These are phyloP conservation scores for Oxyscelio sp. DNA, from an alignment of 2,888 invertebrate genomes.

Conservation along the genomic window DNA sequence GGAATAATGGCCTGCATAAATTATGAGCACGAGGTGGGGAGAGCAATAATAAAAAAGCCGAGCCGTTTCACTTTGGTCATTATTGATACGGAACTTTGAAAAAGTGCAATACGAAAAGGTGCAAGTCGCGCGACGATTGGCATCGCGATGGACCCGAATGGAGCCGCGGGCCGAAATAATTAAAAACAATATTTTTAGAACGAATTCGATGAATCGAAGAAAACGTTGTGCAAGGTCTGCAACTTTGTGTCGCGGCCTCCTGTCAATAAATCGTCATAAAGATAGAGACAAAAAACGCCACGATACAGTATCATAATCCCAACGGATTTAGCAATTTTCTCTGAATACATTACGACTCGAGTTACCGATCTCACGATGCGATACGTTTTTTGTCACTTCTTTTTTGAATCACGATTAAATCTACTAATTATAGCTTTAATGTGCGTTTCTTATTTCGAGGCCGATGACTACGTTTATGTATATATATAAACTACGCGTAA, in stretches of 20 bases:
- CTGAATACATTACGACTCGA: conserved; percentile 53
- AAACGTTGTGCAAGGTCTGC: conserved; percentile 61
- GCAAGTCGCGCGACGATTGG: too few relatives aligned
- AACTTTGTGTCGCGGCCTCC: conserved; percentile 40
- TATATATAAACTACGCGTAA: conserved; percentile 18
- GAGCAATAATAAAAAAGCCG: background rate
- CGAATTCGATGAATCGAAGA: conserved; percentile 37
- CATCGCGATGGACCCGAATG: too few relatives aligned
- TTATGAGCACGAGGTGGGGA: background rate
- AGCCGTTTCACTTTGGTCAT: conserved; percentile 6
- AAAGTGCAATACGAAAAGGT: conserved; percentile 12
- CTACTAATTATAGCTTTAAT: conserved; percentile 50
- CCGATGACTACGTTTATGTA: conserved; percentile 26
- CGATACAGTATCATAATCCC: conserved; percentile 46
- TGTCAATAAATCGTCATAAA: conserved; percentile 53
- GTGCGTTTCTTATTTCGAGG: conserved; percentile 39
- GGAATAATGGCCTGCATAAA: conserved; percentile 30
- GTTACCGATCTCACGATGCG: conserved; percentile 36
- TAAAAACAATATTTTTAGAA: conserved; percentile 39
- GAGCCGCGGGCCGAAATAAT: conserved; percentile 10
- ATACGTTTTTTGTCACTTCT: conserved; percentile 29
- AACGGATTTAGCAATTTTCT: conserved; percentile 52
- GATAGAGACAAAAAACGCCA: conserved; percentile 25
- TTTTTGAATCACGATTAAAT: conserved; percentile 41
- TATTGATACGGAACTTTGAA: background rate